Evolutionary conservation across 2,797 vertebrate genomes (phyloP).

Genomic region (Sciurus carolinensis): DNA sequence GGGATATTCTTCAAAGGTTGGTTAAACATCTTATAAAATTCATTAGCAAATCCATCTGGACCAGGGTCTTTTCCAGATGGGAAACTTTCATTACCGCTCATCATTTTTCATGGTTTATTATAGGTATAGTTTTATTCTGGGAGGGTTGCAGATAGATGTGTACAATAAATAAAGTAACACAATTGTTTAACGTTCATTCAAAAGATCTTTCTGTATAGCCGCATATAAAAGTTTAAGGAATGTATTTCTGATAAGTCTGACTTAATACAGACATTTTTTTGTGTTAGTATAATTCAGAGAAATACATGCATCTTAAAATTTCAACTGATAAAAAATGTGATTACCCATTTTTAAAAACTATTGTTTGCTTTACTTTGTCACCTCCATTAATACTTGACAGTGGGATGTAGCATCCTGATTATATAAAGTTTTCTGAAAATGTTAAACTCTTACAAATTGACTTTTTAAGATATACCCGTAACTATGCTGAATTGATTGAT

Average conservation of each 20-base stretch:
- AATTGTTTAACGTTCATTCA: slow-evolving; percentile 56
- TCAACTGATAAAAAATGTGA: background rate
- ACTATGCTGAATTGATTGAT: background rate
- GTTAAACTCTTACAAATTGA: slow-evolving; percentile 16
- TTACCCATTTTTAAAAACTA: background rate
- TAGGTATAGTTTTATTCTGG: slow-evolving; percentile 72
- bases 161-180: slow-evolving; percentile 68
- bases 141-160: slow-evolving; percentile 31
- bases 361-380: slow-evolving; percentile 6
- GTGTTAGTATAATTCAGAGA: slow-evolving; percentile 10
- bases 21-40: slow-evolving; percentile 86
- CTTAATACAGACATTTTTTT: background rate
- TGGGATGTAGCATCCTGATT: background rate
- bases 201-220: background rate
- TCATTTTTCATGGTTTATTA: slow-evolving; percentile 80
- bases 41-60: slow-evolving; percentile 85
- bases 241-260: background rate
- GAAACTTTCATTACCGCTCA: slow-evolving; percentile 74
- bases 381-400: background rate
- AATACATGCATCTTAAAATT: slow-evolving; percentile 5
- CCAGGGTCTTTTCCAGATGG: slow-evolving; percentile 81
- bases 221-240: background rate
- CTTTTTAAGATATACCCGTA: background rate
- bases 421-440: background rate
- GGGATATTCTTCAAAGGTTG: slow-evolving; percentile 82